Evolutionary conservation across 1,140 invertebrate species (phyloP).

Genomic region (Diuraphis noxia): DNA sequence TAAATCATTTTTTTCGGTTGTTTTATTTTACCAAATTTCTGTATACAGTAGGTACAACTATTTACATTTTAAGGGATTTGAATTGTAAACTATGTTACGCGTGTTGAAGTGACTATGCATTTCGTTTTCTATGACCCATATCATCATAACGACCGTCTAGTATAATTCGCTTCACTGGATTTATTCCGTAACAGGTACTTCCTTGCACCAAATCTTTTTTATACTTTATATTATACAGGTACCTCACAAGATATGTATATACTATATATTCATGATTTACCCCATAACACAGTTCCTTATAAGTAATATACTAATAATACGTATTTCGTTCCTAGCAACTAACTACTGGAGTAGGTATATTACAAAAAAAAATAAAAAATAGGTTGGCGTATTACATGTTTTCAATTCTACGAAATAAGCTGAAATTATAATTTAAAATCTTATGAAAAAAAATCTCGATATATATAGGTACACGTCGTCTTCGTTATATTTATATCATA

Average conservation of each 20-base stretch:
- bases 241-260: neutral
- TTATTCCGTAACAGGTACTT: constrained; percentile 49
- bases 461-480: neutral
- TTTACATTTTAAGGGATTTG: neutral
- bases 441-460: neutral
- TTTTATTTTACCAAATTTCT: neutral
- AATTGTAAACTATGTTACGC: constrained; percentile 34
- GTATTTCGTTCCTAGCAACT: neutral
- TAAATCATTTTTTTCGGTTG: neutral
- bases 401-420: neutral
- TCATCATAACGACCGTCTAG: constrained; percentile 49
- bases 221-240: neutral
- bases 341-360: constrained; percentile 5
- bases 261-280: constrained; percentile 38
- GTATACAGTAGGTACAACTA: neutral
- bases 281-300: constrained; percentile 46
- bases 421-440: neutral
- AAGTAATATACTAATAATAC: constrained; percentile 1
- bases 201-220: constrained; percentile 47
- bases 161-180: constrained; percentile 34
- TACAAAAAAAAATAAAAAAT: neutral
- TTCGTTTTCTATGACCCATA: constrained; percentile 53
- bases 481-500: neutral
- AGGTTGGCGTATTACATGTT: neutral
- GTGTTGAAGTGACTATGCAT: constrained; percentile 41